Conservation (phyloP, 1,140 invertebrate species). For the Penaeus chinensis region DNA sequence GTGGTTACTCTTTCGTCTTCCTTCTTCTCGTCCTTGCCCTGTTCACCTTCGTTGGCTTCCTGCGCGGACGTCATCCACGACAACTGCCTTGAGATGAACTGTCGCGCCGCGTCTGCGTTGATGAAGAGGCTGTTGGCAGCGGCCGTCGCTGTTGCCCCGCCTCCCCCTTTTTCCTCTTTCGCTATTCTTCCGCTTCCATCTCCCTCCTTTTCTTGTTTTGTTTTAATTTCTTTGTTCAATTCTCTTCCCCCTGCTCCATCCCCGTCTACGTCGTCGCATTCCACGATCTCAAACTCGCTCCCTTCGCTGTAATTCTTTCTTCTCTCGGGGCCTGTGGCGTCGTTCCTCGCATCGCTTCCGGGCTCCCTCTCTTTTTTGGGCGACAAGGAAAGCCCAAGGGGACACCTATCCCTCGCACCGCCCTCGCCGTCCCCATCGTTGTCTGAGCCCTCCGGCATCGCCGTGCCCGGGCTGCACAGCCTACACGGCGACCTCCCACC, state of each 20-base stretch:
- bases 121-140: slow-evolving; percentile 71
- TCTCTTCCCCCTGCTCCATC: slow-evolving; percentile 10
- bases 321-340: slow-evolving; percentile 36
- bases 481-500: no score
- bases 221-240: neutral
- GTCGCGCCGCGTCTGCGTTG: slow-evolving; percentile 78
- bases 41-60: slow-evolving; percentile 69
- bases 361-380: no score
- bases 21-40: slow-evolving; percentile 74
- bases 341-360: slow-evolving; percentile 21
- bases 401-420: slow-evolving; percentile 52
- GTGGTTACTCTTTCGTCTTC: slow-evolving; percentile 22
- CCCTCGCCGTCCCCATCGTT: slow-evolving; percentile 43
- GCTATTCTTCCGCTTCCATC: neutral
- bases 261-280: slow-evolving; percentile 35
- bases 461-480: no score
- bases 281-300: slow-evolving; percentile 55
- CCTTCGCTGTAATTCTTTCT: slow-evolving; percentile 41
- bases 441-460: slow-evolving; percentile 39
- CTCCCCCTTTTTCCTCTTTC: neutral
- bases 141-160: slow-evolving; percentile 26
- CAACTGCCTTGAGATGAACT: slow-evolving; percentile 78
- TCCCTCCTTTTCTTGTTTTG: slow-evolving; percentile 22
- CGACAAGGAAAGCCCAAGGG: slow-evolving; percentile 33
- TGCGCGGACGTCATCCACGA: slow-evolving; percentile 77